Evolutionary conservation across 2,888 invertebrate genomes (phyloP).

Genomic region (Drosophila hamatofila): DNA sequence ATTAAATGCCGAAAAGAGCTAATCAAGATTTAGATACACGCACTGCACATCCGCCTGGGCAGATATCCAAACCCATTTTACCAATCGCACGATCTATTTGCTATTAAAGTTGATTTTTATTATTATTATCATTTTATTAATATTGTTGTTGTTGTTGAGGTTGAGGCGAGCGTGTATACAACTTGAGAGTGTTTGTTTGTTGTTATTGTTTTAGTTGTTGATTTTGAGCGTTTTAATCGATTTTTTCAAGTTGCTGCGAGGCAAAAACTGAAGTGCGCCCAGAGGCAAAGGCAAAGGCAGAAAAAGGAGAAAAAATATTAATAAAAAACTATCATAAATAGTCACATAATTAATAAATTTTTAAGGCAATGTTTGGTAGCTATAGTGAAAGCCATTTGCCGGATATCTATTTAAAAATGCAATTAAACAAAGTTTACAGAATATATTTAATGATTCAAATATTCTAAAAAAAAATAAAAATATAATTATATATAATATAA

Average conservation of each 20-base stretch:
- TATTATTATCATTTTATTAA: constrained; percentile 16
- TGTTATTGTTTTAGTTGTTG: constrained; percentile 40
- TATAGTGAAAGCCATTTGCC: not conserved
- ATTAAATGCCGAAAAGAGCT: constrained; percentile 53
- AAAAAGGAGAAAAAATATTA: not conserved
- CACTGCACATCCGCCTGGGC: constrained; percentile 57
- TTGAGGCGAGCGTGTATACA: constrained; percentile 38
- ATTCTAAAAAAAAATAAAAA: not conserved
- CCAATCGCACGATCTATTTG: constrained; percentile 63
- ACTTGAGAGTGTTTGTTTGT: constrained; percentile 29
- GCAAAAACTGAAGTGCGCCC: constrained; percentile 43
- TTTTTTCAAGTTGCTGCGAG: constrained; percentile 40
- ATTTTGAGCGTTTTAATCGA: constrained; percentile 55
- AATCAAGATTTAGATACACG: constrained; percentile 66
- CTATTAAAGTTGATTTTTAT: constrained; percentile 56
- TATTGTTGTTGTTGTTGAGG: constrained; percentile 17
- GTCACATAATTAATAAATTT: constrained; percentile 53
- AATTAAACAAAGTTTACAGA: not conserved
- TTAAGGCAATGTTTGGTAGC: constrained; percentile 35
- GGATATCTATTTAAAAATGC: not conserved
- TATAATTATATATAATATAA: too few species aligned
- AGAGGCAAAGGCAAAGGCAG: constrained; percentile 14
- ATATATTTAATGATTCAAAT: not conserved
- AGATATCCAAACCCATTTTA: constrained; percentile 30
- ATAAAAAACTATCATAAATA: constrained; percentile 19